A percentile compares a stretch with the other conserved stretches of the same genome.
Evolutionary conservation across 2,797 vertebrate genomes (phyloP).

Genomic region (Acanthis flammea): DNA sequence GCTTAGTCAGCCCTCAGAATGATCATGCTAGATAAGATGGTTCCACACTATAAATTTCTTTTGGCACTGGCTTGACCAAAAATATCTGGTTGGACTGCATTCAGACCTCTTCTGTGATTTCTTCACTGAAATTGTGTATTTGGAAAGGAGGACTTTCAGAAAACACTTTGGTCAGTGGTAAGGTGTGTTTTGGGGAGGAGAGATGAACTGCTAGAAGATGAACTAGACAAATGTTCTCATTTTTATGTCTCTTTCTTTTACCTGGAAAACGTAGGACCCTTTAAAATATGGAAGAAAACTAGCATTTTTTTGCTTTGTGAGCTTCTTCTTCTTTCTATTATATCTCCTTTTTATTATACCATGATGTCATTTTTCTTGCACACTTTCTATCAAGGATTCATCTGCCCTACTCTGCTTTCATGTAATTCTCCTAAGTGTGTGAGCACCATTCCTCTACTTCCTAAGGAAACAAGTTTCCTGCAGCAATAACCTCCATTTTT

Average conservation of each 20-base stretch:
- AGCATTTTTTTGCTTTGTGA: background rate
- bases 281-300: background rate
- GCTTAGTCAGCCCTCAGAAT: background rate
- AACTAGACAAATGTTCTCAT: background rate
- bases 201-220: accelerated
- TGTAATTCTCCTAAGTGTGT: background rate
- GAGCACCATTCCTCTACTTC: background rate
- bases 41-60: background rate
- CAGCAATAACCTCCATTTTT: background rate
- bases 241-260: background rate
- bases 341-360: background rate
- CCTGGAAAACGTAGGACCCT: background rate
- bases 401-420: background rate
- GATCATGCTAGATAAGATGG: background rate
- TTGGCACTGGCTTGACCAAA: background rate
- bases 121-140: background rate
- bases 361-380: background rate
- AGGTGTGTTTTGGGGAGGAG: background rate
- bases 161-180: background rate
- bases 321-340: background rate
- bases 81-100: background rate
- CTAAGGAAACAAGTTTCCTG: background rate
- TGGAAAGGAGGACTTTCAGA: background rate
- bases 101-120: background rate
- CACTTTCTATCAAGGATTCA: background rate